Conservation (phyloP, 2,888 invertebrate species). For the Protodeltote pygarga region DNA sequence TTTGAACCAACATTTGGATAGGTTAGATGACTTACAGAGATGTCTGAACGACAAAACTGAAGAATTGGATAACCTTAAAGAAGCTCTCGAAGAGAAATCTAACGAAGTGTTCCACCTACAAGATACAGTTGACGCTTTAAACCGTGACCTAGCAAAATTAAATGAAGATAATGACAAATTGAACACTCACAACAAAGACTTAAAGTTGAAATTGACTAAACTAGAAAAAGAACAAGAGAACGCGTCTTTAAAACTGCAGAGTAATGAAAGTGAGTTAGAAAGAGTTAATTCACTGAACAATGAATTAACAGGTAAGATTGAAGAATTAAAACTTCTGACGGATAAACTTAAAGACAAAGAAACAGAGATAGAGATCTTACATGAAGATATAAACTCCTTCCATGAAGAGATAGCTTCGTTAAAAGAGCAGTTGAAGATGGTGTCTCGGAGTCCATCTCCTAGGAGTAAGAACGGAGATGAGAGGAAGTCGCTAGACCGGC, state of each 20-base stretch:
- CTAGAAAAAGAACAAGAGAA: slow-evolving; percentile 82
- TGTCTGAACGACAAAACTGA: slow-evolving; percentile 82
- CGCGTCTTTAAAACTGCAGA: slow-evolving; percentile 73
- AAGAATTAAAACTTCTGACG: slow-evolving; percentile 75
- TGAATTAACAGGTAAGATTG: slow-evolving; percentile 74
- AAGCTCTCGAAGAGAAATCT: slow-evolving; percentile 79
- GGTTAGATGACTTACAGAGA: slow-evolving; percentile 82
- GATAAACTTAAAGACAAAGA: slow-evolving; percentile 82
- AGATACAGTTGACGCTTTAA: slow-evolving; percentile 70
- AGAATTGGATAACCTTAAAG: slow-evolving; percentile 78
- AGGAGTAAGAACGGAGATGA: slow-evolving; percentile 85
- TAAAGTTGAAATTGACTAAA: slow-evolving; percentile 73
- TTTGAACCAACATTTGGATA: slow-evolving; percentile 81
- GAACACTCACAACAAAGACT: slow-evolving; percentile 68
- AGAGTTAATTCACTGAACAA: slow-evolving; percentile 72
- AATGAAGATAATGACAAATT: slow-evolving; percentile 77
- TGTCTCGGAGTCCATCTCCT: slow-evolving; percentile 86
- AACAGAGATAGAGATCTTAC: slow-evolving; percentile 84
- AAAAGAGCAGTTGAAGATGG: slow-evolving; percentile 81
- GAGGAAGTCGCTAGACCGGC: slow-evolving; percentile 76
- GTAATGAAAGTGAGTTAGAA: slow-evolving; percentile 73
- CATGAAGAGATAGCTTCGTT: slow-evolving; percentile 82
- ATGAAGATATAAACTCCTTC: slow-evolving; percentile 82
- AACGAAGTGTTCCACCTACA: slow-evolving; percentile 77
- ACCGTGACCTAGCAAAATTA: slow-evolving; percentile 71